Conservation (phyloP, 1,140 invertebrate genomes). For the Aphaenogaster floridana region DNA sequence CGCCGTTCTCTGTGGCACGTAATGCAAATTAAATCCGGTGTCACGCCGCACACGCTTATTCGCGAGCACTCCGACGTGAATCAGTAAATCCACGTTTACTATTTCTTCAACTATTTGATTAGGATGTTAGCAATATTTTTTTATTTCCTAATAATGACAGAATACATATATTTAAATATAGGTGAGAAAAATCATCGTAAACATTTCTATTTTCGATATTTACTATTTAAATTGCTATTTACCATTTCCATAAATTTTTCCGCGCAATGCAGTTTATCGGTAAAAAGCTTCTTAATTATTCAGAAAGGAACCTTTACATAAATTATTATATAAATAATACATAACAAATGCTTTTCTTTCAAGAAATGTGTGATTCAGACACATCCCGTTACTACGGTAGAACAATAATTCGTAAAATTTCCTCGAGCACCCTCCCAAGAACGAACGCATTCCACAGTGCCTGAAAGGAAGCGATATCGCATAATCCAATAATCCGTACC, state of each 20-base stretch:
- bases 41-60: constrained; percentile 23
- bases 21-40: constrained; percentile 63
- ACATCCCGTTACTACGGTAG: neutral
- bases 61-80: neutral
- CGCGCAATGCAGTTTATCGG: neutral
- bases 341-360: neutral
- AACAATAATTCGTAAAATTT: neutral
- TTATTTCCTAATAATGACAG: neutral
- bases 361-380: neutral
- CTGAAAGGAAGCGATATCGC: constrained; percentile 12
- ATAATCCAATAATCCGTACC: constrained; percentile 37
- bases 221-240: neutral
- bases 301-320: neutral
- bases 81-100: neutral
- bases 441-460: neutral
- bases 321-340: neutral
- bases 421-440: neutral
- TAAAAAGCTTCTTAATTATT: neutral
- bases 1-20: constrained; percentile 55
- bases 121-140: neutral
- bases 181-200: neutral
- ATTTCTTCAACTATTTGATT: neutral
- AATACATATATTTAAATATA: neutral
- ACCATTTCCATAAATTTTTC: neutral
- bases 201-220: neutral